These are phyloP conservation scores for Metellina segmentata DNA, from an alignment of 2,888 invertebrate species.

Conservation along the genomic window DNA sequence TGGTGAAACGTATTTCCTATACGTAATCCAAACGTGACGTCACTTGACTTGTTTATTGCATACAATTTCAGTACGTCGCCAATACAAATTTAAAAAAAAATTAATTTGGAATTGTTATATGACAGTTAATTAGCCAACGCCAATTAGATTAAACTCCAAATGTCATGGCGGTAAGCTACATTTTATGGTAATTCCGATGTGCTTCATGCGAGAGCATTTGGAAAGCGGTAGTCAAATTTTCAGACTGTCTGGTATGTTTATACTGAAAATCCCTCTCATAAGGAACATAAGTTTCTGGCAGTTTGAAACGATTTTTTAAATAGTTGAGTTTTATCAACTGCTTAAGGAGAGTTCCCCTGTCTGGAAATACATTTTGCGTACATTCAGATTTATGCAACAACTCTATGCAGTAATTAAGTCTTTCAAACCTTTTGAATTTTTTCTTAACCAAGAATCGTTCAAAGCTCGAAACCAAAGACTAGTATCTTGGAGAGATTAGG, in stretches of 20 bases:
- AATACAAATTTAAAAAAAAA: no score
- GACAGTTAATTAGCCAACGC: no score
- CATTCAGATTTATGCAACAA: background rate
- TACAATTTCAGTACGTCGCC: no score
- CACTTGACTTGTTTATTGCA: no score
- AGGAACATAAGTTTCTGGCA: background rate
- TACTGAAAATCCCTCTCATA: background rate
- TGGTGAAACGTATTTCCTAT: no score
- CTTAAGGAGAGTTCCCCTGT: background rate
- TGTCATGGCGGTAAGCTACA: no score
- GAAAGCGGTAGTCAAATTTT: background rate
- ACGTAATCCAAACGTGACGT: no score
- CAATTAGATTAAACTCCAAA: no score
- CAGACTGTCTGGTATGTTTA: background rate
- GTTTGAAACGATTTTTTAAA: background rate
- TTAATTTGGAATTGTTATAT: no score
- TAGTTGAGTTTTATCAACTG: background rate
- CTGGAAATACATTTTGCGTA: background rate
- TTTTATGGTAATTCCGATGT: no score
- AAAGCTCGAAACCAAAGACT: background rate
- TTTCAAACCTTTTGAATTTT: background rate
- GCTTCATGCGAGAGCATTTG: no score
- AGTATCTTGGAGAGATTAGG: background rate
- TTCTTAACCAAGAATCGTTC: background rate
- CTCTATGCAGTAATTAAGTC: background rate